Base-by-base conservation (phyloP, 2,888 invertebrate genomes). In the Hybos culiciformis region DNA sequence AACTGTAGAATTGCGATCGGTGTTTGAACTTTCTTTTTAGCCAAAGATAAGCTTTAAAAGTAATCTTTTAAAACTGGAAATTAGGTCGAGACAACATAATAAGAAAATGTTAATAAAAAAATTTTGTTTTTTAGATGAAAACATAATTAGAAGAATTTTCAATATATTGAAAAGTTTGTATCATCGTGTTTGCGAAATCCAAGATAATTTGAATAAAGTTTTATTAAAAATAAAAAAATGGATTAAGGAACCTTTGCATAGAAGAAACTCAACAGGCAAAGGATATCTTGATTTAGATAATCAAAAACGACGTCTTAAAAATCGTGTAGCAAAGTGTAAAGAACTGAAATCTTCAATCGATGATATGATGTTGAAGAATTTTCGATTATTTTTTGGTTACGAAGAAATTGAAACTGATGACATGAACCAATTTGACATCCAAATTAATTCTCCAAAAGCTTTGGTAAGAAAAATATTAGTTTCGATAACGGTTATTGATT, bases 181-280 rank as follows among this genome's bases (percentile, higher is more conserved):
- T 34, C 47, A 39, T 9, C 57, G 63, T 17, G 49, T 64, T n/a
- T 46, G 51, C 32, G 53, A 52, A 18, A 48, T 59, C 4, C 82
- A 84, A 54, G 66, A 65, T n/a, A 83, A 85, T 56, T 66, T 84
- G 37, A 66, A 68, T 21, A 60, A 64, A 3, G 71, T 83, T 1
- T 56, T 77, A 7, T 55, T 62, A 3, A 70, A 71, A 46, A 75
- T 84, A 33, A 70, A 73, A 1, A 68, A 69, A 0, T 92, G 91
- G 87, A 80, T 80, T 9, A 71, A 74, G 47, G 61, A 70, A 36
- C 85, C 91, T 1, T 65, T 93, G 31, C 83, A 84, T 59, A 77
- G 80, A 56, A 69, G 92, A n/a, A 82, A 78, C 55, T 50, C 54
- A 3, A 61, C 56, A 24, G 58, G 59, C 0, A 56, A 58, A 23